A percentile compares a stretch with the other conserved stretches of the same genome.
Evolutionary conservation across 1,140 invertebrate genomes (phyloP).

Genomic region (Nephila pilipes): DNA sequence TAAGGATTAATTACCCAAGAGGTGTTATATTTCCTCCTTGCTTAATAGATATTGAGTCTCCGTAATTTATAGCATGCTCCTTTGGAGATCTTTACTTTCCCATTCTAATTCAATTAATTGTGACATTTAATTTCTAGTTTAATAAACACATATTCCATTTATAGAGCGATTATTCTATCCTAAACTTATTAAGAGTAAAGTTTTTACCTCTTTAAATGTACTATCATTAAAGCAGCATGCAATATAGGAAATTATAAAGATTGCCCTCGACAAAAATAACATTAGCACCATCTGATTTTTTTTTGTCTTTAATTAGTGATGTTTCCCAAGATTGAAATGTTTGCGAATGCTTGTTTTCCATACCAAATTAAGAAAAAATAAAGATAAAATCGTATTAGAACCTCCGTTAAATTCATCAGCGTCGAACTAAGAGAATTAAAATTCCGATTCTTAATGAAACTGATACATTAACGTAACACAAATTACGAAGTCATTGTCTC

Average conservation of each 20-base stretch:
- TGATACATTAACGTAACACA: slow-evolving; percentile 46
- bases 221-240: neutral
- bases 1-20: no score
- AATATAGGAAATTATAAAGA: slow-evolving; percentile 2
- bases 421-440: slow-evolving; percentile 6
- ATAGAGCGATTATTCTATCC: no score
- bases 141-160: no score
- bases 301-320: neutral
- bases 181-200: no score
- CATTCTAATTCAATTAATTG: no score
- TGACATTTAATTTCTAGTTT: no score
- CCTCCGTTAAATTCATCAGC: slow-evolving; percentile 29
- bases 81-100: no score
- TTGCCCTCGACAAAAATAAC: neutral
- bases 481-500: slow-evolving; percentile 4
- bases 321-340: neutral
- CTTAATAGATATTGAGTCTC: no score
- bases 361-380: neutral
- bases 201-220: no score
- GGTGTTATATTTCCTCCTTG: no score
- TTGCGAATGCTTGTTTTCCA: neutral
- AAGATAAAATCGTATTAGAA: neutral
- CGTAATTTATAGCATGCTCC: no score
- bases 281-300: neutral
- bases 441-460: slow-evolving; percentile 58